Evolutionary conservation across 2,797 vertebrate genomes (phyloP), one percentile per base, ranked within the genome.

Genomic region (Anguilla anguilla): DNA sequence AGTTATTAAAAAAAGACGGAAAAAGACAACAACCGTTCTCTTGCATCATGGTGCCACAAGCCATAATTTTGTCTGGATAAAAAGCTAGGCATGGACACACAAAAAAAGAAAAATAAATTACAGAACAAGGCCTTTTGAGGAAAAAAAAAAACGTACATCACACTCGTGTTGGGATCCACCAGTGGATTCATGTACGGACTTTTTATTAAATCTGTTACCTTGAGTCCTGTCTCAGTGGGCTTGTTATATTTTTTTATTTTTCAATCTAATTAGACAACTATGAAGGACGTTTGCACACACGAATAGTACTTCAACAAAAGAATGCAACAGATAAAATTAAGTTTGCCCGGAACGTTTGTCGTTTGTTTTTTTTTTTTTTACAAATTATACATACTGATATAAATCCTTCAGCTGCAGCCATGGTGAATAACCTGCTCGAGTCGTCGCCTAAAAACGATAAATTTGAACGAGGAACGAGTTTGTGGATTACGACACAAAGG

Each of bases 341-440:
- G 87, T 86, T 96, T 95, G 92, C 95, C 92, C 91, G 94, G 94
- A 94, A 94, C 94, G 93, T 94, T 91, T 92, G 92, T 95, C 94
- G 95, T 92, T 93, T 94, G 97, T 90, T 96, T 94, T 59, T 59
- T 96, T 94, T 49, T 49, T 49, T 51, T 51, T 96, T 98, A 97
- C 95, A 98, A 97, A 98, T 96, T 96, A 97, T 97, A 98, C 96
- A 96, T 94, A 95, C 95, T 94, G 92, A 95, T 95, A 93, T 95
- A 96, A 95, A 96, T 96, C 94, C 95, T 92, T 97, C 96, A 95
- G 94, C 91, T 93, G 93, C 95, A 96, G 96, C 94, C 95, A 94
- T 90, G 90, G 92, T 95, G 94, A 97, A 95, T 96, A 96, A 96
- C 96, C 95, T 95, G 93, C 95, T 93, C 94, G 96, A 92, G 94